Percentiles rank a stretch among this genome's conserved stretches.
Evolutionary conservation across 2,113 vertebrate species (phyloP).

Genomic region (Ictalurus furcatus): DNA sequence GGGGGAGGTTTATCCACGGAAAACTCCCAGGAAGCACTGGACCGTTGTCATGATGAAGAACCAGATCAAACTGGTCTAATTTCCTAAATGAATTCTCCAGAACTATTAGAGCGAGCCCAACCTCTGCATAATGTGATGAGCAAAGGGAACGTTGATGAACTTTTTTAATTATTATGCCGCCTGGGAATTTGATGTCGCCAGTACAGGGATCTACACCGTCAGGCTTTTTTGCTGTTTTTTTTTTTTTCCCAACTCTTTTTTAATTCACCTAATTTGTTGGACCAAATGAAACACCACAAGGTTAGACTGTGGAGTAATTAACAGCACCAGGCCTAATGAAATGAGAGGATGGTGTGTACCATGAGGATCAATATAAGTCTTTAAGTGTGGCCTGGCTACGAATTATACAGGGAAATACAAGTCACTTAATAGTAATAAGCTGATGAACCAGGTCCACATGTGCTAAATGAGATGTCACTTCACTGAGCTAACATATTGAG

Average conservation of each 20-base stretch:
- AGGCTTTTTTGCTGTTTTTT: constrained; percentile 70
- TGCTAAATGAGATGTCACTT: constrained; percentile 70
- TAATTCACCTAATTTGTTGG: constrained; percentile 88
- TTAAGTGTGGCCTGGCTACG: constrained; percentile 70
- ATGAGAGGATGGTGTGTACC: constrained; percentile 76
- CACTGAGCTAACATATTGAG: constrained; percentile 36
- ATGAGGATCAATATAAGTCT: constrained; percentile 80
- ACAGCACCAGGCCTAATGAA: constrained; percentile 82
- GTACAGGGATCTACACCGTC: constrained; percentile 55
- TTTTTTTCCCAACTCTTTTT: constrained; percentile 67
- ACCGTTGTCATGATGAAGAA: constrained; percentile 51
- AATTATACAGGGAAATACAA: constrained; percentile 78
- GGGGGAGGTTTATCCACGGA: constrained; percentile 37
- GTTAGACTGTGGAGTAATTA: constrained; percentile 88
- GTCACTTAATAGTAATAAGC: constrained; percentile 76
- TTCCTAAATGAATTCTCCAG: constrained; percentile 69
- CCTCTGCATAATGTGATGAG: constrained; percentile 72
- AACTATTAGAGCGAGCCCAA: constrained; percentile 68
- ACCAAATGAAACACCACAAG: constrained; percentile 87
- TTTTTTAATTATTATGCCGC: constrained; percentile 73
- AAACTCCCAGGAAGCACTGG: constrained; percentile 28
- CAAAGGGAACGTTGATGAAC: constrained; percentile 74
- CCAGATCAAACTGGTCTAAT: constrained; percentile 61
- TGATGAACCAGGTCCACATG: constrained; percentile 72
- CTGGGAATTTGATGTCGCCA: constrained; percentile 65